Base-by-base conservation (phyloP, 37 sponge, comb jelly and placozoan species). In the Oscarella lobularis region DNA sequence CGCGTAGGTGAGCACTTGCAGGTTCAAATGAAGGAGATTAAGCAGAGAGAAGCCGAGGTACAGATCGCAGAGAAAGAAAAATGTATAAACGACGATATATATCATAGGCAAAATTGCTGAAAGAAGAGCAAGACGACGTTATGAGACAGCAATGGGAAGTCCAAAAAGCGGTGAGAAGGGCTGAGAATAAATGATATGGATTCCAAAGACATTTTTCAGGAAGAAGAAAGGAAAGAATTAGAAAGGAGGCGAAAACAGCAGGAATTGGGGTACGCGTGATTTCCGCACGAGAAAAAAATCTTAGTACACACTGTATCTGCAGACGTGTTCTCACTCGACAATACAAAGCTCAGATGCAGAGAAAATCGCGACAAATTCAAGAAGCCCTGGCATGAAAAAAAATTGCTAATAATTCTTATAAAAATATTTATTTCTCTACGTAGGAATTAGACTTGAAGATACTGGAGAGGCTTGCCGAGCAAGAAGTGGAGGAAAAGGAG, bases 371-470 rank as follows among this genome's bases (percentile, higher is more conserved):
- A 41, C 89, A 86, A 71, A 85, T 95, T 33, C 96, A 95, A 72
- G 96, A 95, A 36, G 78, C 85, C 41, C 77, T 95, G 89, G 94
- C 88, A 75, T n/a, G 67, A 66, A 20, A 32, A 66, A 4, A 3
- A 36, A 33, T 34, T 27, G 69, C 20, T 34, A 32, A n/a, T n/a
- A 40, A 35, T 77, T 2, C 33, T 75, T 74, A 4, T 74, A 3
- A n/a, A n/a, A n/a, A n/a, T n/a, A n/a, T n/a, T n/a, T n/a, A n/a
- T n/a, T n/a, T n/a, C n/a, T n/a, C n/a, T 14, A n/a, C 40, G 31
- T 66, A 93, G 94, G 93, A 89, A 55, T 39, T 88, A 37, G 96
- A 95, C 72, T 38, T 95, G 67, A 82, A 75, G 80, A 88, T 95
- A 6, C 76, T 95, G 60, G 76, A 83, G 72, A 78, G 80, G 33